A percentile compares a stretch with the other conserved stretches of the same genome.
These are phyloP conservation scores for Myrmecophaga tridactyla DNA, from an alignment of 2,113 vertebrate species.

Conservation along the genomic window DNA sequence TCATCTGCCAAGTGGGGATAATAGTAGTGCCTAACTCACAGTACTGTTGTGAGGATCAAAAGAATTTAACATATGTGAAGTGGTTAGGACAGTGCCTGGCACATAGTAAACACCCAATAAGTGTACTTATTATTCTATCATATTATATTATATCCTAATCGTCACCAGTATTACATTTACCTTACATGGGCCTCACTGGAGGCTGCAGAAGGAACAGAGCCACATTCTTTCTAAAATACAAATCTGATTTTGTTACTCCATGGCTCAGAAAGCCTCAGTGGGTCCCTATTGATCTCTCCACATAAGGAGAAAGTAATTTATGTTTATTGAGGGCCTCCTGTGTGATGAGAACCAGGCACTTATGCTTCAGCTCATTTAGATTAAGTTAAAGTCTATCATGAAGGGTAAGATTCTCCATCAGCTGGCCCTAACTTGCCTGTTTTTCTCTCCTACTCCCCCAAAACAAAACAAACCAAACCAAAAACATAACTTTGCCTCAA, in stretches of 20 bases:
- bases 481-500: not conserved
- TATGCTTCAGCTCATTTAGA: not conserved
- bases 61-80: not conserved
- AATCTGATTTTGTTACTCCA: not conserved
- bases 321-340: conserved; percentile 3
- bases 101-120: not conserved
- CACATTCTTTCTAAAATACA: not conserved
- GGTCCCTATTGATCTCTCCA: not conserved
- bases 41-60: not conserved
- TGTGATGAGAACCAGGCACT: not conserved
- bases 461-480: not conserved
- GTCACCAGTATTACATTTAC: not conserved
- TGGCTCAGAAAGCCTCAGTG: not conserved
- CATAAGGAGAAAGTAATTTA: not conserved
- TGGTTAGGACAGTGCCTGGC: not conserved
- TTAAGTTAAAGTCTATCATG: not conserved
- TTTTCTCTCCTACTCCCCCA: not conserved
- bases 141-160: not conserved
- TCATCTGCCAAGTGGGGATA: conserved; percentile 6
- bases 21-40: not conserved
- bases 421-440: not conserved
- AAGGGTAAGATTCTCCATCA: not conserved
- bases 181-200: not conserved
- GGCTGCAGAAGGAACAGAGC: not conserved
- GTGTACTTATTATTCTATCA: not conserved